A percentile compares a stretch with the other conserved stretches of the same genome.
phyloP scores from a whole-genome alignment of 2,113 vertebrate species.

The Octodon degus region DNA sequence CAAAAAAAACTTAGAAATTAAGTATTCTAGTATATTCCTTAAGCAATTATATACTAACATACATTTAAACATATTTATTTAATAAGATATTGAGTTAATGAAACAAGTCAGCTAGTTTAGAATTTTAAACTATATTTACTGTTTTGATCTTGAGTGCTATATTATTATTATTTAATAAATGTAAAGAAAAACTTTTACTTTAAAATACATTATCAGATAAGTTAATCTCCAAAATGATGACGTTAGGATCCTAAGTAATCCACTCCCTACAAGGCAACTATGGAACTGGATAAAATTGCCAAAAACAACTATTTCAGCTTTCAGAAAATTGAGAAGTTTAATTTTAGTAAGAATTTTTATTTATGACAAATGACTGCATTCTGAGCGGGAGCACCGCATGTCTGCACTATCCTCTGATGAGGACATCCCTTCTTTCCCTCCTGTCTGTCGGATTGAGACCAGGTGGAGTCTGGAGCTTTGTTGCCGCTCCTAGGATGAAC shows the following conservation, averaged over 20 bases:
- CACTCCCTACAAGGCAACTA: not conserved
- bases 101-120: not conserved
- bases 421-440: not conserved
- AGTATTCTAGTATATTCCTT: not conserved
- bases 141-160: not conserved
- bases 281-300: not conserved
- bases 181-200: not conserved
- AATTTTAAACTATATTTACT: not conserved
- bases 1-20: conserved; percentile 15
- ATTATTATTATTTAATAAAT: conserved; percentile 15
- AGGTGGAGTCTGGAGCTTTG: not conserved
- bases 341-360: not conserved
- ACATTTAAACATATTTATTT: not conserved
- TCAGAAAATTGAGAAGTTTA: not conserved
- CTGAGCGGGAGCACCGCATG: not conserved
- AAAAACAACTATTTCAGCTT: not conserved
- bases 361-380: not conserved
- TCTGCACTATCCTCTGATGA: not conserved
- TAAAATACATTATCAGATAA: conserved; percentile 5
- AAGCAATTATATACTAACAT: not conserved
- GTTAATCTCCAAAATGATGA: not conserved
- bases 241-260: not conserved
- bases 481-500: not conserved
- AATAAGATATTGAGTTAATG: not conserved
- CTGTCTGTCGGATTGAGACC: not conserved